A percentile compares a stretch with the other conserved stretches of the same genome.
phyloP scores from a whole-genome alignment of 2,797 vertebrate genomes.

The Labroides dimidiatus region DNA sequence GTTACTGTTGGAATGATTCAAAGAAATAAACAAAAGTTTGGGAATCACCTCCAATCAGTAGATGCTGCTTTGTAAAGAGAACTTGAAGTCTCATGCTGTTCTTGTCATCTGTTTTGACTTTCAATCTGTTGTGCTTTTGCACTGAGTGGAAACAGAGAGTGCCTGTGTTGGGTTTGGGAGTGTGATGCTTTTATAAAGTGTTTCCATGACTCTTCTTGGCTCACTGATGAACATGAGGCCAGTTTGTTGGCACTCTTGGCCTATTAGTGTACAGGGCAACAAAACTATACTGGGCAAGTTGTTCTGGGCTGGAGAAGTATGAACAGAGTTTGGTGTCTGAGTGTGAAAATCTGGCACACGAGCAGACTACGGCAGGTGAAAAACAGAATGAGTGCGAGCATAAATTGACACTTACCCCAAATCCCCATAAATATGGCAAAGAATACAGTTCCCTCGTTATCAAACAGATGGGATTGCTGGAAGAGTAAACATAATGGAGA shows the following conservation, averaged over 20 bases:
- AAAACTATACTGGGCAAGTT: slow-evolving; percentile 51
- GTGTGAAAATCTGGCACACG: slow-evolving; percentile 39
- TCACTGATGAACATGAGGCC: slow-evolving; percentile 2
- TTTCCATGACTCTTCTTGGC: slow-evolving; percentile 12
- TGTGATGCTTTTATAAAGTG: slow-evolving; percentile 20
- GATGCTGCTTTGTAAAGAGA: background rate
- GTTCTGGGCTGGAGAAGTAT: background rate
- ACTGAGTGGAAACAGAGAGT: slow-evolving; percentile 5
- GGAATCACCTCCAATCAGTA: background rate
- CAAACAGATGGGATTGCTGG: slow-evolving; percentile 96
- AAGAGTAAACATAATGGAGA: slow-evolving; percentile 49
- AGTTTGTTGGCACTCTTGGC: background rate
- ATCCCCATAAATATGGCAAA: slow-evolving; percentile 99
- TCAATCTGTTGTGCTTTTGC: background rate
- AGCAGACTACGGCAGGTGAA: slow-evolving; percentile 30
- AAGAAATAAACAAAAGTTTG: slow-evolving; percentile 1
- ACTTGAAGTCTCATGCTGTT: background rate
- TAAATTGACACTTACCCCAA: slow-evolving; percentile 91
- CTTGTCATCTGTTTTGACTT: background rate
- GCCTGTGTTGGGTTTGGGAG: background rate
- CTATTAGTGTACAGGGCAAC: background rate
- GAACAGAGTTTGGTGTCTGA: slow-evolving; percentile 1
- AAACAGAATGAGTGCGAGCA: slow-evolving; percentile 10
- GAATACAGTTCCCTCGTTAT: slow-evolving; percentile 95
- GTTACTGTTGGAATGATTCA: slow-evolving; percentile 74